Evolutionary conservation across 2,113 vertebrate species (phyloP), one percentile per base, ranked within the genome.

Genomic region (Cyprinodon tularosa): DNA sequence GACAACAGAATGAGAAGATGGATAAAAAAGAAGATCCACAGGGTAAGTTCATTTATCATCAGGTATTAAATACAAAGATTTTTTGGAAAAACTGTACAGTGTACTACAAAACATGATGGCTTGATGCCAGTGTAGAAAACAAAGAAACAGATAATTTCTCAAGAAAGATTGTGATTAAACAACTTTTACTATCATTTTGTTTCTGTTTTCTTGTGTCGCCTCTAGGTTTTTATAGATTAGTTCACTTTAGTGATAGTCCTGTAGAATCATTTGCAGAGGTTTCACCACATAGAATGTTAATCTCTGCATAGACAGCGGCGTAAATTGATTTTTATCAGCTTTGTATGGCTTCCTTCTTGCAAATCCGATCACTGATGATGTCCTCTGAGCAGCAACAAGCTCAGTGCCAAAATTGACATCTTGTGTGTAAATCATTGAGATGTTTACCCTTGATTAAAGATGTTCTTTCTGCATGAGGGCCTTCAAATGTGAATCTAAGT

Each of bases 371-470:
- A 60, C 61, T 62, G 66, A 74, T 7, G 64, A 74, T 36, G n/a
- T 80, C 70, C 69, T 64, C 39, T 36, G 45, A 82, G 71, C 44
- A 0, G 14, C 12, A 4, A 14, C 74, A 76, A 76, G 76, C 68
- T 14, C 61, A 3, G 13, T 48, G 80, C 86, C 84, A 87, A 79
- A 68, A 47, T 44, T 22, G 62, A 74, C 80, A 71, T 86, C 69
- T 71, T 78, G 66, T 42, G 50, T 79, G 67, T 85, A 72, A 89
- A 84, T 90, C 78, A 89, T 87, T 82, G 71, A 82, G 78, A 78
- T 83, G 77, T 87, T 87, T 86, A 80, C 68, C 20, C 12, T 13
- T 74, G 73, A 87, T 87, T 86, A 87, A 90, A 86, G 79, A 84
- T 8, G 66, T 61, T 85, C 39, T 80, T 66, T 76, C 71, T 76